Conservation (phyloP, 2,113 vertebrate species). For the Neolamprologus modestus region DNA sequence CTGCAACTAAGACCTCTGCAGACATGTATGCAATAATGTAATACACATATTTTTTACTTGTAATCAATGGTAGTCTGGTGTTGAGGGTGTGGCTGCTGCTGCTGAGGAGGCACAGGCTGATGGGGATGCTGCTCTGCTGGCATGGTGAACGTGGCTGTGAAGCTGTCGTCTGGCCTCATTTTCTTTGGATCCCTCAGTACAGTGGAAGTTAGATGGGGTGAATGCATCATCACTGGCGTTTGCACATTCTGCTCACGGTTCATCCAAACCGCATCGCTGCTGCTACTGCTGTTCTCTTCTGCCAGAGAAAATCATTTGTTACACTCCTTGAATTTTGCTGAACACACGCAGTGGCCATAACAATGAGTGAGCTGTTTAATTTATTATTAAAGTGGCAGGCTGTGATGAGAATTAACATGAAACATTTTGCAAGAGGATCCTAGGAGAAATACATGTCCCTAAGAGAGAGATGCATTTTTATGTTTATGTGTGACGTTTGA, state of each 20-base stretch:
- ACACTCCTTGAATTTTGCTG: neutral
- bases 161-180: slow-evolving; percentile 83
- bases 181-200: slow-evolving; percentile 90
- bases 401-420: neutral
- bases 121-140: slow-evolving; percentile 74
- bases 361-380: neutral
- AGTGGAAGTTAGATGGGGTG: slow-evolving; percentile 89
- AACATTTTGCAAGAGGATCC: neutral
- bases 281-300: slow-evolving; percentile 91
- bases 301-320: slow-evolving; percentile 36
- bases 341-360: neutral
- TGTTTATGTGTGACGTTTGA: neutral
- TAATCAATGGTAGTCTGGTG: slow-evolving; percentile 87
- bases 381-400: neutral
- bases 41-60: slow-evolving; percentile 73
- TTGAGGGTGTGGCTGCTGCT: slow-evolving; percentile 50
- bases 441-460: neutral
- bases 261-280: slow-evolving; percentile 82
- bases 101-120: slow-evolving; percentile 59
- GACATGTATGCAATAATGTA: neutral
- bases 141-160: slow-evolving; percentile 84
- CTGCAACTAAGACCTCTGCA: neutral
- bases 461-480: neutral
- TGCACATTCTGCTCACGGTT: slow-evolving; percentile 79
- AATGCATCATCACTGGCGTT: slow-evolving; percentile 91